These are phyloP conservation scores for Nesidiocoris tenuis DNA, from an alignment of 2,888 invertebrate genomes.

Conservation along the genomic window DNA sequence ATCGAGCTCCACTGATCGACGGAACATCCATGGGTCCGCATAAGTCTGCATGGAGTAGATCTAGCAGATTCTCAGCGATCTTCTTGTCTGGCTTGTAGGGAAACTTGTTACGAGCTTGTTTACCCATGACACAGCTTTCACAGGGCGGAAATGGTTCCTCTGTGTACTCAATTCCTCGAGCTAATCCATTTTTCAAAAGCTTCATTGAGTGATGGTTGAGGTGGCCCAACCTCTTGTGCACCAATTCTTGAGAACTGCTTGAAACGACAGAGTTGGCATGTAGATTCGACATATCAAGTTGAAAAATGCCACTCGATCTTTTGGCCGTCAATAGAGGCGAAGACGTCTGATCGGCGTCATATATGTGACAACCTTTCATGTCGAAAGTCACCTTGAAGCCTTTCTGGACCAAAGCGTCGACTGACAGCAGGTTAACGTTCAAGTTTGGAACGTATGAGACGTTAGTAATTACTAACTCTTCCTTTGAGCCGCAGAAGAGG, in stretches of 20 bases:
- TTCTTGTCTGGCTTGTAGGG: background rate
- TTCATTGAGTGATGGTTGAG: background rate
- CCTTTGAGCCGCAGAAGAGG: no score
- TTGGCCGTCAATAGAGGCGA: background rate
- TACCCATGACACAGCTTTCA: slow-evolving; percentile 35
- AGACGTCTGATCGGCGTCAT: background rate
- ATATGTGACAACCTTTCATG: background rate
- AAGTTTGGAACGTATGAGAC: no score
- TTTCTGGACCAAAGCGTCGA: slow-evolving; percentile 48
- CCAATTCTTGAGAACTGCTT: background rate
- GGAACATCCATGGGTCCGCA: slow-evolving; percentile 43
- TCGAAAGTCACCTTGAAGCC: slow-evolving; percentile 24
- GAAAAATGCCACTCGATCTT: background rate
- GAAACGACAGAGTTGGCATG: background rate
- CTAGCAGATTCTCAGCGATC: background rate
- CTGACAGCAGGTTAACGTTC: slow-evolving; percentile 50
- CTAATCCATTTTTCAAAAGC: background rate
- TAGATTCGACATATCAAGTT: background rate
- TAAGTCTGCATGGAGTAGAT: background rate
- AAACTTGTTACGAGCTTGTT: slow-evolving; percentile 27
- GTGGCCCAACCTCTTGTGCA: background rate
- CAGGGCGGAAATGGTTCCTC: background rate
- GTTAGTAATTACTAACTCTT: no score
- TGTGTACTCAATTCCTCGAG: background rate
- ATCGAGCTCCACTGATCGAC: slow-evolving; percentile 46